Evolutionary conservation across 2,113 vertebrate species (phyloP), one percentile per base, ranked within the genome.

Genomic region (Notarius lentiginosus): DNA sequence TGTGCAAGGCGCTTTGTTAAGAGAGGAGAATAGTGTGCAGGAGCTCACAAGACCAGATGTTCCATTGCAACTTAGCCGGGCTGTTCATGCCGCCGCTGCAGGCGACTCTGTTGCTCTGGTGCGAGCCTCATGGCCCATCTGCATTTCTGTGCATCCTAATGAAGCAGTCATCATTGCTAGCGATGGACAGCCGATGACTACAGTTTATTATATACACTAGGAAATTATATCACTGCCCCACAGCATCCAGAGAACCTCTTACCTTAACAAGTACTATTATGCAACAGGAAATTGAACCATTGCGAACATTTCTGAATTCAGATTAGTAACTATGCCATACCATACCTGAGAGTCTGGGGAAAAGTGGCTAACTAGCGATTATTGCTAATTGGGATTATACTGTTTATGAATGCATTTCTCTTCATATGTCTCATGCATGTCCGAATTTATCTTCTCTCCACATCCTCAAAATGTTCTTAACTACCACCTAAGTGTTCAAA

Each of bases 401-500:
- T 83, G 60, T 70, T 84, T 60, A n/a, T 73, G 12, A 60, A 60
- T 14, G 24, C 27, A 58, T 22, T 72, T 17, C 60, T 65, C 60
- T 63, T 41, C 12, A 18, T 14, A 73, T 20, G 60, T 63, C 22
- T 84, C 5, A 56, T 34, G 17, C 53, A 72, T 24, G 34, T 58
- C 5, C 4, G 30, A 24, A 30, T 17, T 61, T 22, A 49, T 27
- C 55, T 63, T 76, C 72, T 4, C n/a, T 63, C 56, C 83, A 51
- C 47, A 73, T 18, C 17, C 34, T 85, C 24, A 27, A n/a, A 51
- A 53, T 27, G 24, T 55, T 77, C 41, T 83, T 68, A 85, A 63
- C 24, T 17, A 76, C 70, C 17, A 76, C 27, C 56, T 63, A 58
- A 75, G 34, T 51, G 60, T 61, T 51, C 56, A 84, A 61, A 84